These are phyloP conservation scores for Selene dorsalis DNA, from an alignment of 2,797 vertebrate genomes.

Conservation along the genomic window DNA sequence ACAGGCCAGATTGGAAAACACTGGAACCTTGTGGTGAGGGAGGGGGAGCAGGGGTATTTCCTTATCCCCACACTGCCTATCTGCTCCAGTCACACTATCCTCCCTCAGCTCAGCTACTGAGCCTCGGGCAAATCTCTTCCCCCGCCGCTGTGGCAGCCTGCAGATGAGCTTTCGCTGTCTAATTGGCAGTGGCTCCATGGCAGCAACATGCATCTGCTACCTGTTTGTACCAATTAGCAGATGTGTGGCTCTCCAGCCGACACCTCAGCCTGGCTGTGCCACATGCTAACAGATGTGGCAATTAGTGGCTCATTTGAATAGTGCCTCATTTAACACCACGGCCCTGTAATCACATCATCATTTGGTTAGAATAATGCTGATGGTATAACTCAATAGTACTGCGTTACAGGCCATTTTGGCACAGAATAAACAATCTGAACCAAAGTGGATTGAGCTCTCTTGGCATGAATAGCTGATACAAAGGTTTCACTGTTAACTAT, in stretches of 20 bases:
- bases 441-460: constrained; percentile 44
- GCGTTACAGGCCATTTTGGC: constrained; percentile 58
- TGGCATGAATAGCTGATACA: constrained; percentile 33
- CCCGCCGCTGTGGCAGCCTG: constrained; percentile 59
- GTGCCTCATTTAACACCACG: constrained; percentile 88
- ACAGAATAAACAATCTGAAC: constrained; percentile 44
- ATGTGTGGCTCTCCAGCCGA: constrained; percentile 84
- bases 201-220: constrained; percentile 85
- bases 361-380: constrained; percentile 72
- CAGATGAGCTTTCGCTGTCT: constrained; percentile 72
- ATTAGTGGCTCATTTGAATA: constrained; percentile 92
- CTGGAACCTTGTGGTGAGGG: constrained; percentile 23
- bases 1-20: constrained; percentile 59
- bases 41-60: constrained; percentile 44
- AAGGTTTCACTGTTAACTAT: constrained; percentile 33
- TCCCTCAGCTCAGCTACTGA: constrained; percentile 55
- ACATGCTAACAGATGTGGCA: constrained; percentile 90
- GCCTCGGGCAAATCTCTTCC: constrained; percentile 63
- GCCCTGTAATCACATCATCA: constrained; percentile 90
- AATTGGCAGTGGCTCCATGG: constrained; percentile 82
- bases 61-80: constrained; percentile 39
- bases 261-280: constrained; percentile 80
- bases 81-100: constrained; percentile 49
- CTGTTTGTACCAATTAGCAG: constrained; percentile 90
- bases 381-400: constrained; percentile 55